Base-by-base conservation (phyloP, 2,797 vertebrate species). In the Arnoldichthys spilopterus region DNA sequence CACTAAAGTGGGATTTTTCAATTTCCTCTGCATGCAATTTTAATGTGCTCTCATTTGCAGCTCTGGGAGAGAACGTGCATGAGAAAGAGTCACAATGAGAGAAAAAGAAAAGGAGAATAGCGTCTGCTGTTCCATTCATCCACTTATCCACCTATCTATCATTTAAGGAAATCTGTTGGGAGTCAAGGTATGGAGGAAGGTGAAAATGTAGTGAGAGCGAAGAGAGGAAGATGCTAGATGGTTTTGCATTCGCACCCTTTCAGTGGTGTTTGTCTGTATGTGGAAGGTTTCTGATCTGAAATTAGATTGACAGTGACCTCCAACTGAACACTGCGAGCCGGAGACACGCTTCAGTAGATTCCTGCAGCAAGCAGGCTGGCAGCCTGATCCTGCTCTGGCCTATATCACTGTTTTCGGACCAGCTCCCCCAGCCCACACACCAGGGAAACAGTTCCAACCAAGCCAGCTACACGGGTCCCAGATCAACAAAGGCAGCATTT, bases 241-340 rank as follows among this genome's bases (percentile, higher is more conserved):
- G 76, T 77, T 80, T 74, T 90, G 89, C 32, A 30, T 53, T 32
- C 6, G 43, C 64, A 64, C 49, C 3, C 28, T 32, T 69, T 22
- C 71, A 68, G 71, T 11, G 18, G 37, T 58, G 16, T 71, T 58
- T 26, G 58, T 22, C 70, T 67, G 61, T 24, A 74, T 87, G 81
- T 88, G 85, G 87, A 86, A 88, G 83, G 83, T 85, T 88, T 86
- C 85, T 91, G 90, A 90, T 90, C 88, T 87, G 81, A 88, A 86
- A 90, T 89, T 88, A 89, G 83, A 88, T 73, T 84, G 83, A 76
- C 88, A 79, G 76, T 74, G 83, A 78, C 72, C 80, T 89, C 82
- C 85, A 88, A 87, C 85, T 74, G 83, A 85, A 67, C 83, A 47
- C 71, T 24, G 40, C 22, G 69, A 61, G 64, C 18, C 53, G 24